Conservation (phyloP, 2,888 invertebrate genomes). For the Zelleria hepariella region DNA sequence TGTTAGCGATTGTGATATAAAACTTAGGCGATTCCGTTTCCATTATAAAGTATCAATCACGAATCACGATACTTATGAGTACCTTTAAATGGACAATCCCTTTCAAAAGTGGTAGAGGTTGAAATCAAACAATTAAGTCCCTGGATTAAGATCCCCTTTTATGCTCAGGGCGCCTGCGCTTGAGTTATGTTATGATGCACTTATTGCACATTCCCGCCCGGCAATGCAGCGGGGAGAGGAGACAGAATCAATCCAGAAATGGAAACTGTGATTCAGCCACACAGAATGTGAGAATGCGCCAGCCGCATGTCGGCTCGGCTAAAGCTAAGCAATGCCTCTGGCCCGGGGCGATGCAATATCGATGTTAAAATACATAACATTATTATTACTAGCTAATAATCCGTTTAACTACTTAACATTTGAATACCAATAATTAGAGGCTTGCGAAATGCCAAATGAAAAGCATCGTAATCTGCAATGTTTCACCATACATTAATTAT, state of each 20-base stretch:
- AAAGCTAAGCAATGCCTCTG: conserved; percentile 14
- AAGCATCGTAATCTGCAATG: conserved; percentile 30
- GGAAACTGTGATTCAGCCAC: conserved; percentile 25
- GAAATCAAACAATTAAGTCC: too few relatives aligned
- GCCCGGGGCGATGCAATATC: conserved; percentile 24
- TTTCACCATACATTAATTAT: conserved; percentile 16
- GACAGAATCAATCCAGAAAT: conserved; percentile 22
- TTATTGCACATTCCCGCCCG: conserved; percentile 5
- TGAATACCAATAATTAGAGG: conserved; percentile 43
- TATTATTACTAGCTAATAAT: conserved; percentile 47
- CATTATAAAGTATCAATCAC: too few relatives aligned
- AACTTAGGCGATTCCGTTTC: too few relatives aligned
- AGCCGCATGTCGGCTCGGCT: conserved; percentile 12
- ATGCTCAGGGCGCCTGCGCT: background rate
- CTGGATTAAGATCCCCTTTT: background rate
- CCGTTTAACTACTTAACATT: conserved; percentile 43
- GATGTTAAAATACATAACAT: conserved; percentile 32
- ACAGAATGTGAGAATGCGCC: conserved; percentile 27
- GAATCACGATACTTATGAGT: too few relatives aligned
- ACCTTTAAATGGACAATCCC: too few relatives aligned
- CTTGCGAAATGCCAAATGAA: conserved; percentile 34
- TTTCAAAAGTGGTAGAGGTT: too few relatives aligned
- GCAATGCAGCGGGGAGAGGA: conserved; percentile 8
- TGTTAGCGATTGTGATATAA: too few relatives aligned
- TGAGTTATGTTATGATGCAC: too few relatives aligned